Evolutionary conservation across 1,140 invertebrate genomes (phyloP).

Genomic region (Megalonaias nervosa): DNA sequence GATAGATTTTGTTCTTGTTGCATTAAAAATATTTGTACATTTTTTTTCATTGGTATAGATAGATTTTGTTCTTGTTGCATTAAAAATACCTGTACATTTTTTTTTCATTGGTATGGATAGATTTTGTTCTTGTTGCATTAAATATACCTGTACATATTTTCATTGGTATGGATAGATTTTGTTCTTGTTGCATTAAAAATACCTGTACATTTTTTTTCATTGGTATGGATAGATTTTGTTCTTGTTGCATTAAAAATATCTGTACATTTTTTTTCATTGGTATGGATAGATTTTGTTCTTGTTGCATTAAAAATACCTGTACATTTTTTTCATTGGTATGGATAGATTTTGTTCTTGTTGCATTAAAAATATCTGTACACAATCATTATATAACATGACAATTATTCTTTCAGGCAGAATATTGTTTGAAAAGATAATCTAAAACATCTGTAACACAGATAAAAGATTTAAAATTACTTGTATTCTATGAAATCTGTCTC

Average conservation of each 20-base stretch:
- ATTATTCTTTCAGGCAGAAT: not conserved
- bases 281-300: too few species aligned
- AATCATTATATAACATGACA: not conserved
- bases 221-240: too few species aligned
- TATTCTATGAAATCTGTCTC: not conserved
- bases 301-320: not conserved
- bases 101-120: too few species aligned
- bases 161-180: too few species aligned
- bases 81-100: not conserved
- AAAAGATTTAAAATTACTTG: not conserved
- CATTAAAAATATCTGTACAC: not conserved
- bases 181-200: not conserved
- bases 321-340: too few species aligned
- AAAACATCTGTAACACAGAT: not conserved
- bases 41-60: too few species aligned
- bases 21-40: not conserved
- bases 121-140: too few species aligned
- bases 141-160: not conserved
- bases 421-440: slow-evolving; percentile 1
- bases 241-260: not conserved
- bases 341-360: too few species aligned
- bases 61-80: too few species aligned
- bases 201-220: not conserved
- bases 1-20: too few species aligned
- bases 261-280: not conserved